phyloP scores from a whole-genome alignment of 1,140 invertebrate species.

The Physella acuta region DNA sequence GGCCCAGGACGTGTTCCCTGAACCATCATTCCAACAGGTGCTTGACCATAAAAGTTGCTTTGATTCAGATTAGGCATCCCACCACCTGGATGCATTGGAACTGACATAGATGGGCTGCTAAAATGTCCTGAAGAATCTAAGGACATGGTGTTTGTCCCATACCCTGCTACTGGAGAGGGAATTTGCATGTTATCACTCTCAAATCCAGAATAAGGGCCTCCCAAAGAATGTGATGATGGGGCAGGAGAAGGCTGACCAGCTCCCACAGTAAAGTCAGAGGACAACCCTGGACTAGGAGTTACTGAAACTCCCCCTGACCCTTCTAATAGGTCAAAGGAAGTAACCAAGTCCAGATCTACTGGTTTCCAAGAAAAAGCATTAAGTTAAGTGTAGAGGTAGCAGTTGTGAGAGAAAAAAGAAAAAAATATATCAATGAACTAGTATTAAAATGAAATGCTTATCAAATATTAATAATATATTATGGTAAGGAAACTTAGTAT shows the following conservation, averaged over 20 bases:
- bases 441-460: too few relatives aligned
- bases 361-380: background rate
- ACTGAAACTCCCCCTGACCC: slow-evolving; percentile 9
- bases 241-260: background rate
- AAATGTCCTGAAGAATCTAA: background rate
- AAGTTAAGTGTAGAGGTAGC: too few relatives aligned
- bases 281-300: background rate
- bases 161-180: background rate
- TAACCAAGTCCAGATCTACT: slow-evolving; percentile 15
- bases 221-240: background rate
- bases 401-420: slow-evolving; percentile 5
- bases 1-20: background rate
- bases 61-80: background rate
- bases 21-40: slow-evolving; percentile 5
- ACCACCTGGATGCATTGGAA: background rate
- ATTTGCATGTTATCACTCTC: background rate
- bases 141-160: background rate
- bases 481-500: too few relatives aligned
- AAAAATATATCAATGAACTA: too few relatives aligned
- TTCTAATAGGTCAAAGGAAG: slow-evolving; percentile 16
- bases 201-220: slow-evolving; percentile 2
- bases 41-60: background rate
- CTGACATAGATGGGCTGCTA: background rate
- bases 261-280: slow-evolving; percentile 7
- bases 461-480: too few relatives aligned